Evolutionary conservation across 2,888 invertebrate species (phyloP), one percentile per base, ranked within the genome.

Genomic region (Limnephilus auricula): DNA sequence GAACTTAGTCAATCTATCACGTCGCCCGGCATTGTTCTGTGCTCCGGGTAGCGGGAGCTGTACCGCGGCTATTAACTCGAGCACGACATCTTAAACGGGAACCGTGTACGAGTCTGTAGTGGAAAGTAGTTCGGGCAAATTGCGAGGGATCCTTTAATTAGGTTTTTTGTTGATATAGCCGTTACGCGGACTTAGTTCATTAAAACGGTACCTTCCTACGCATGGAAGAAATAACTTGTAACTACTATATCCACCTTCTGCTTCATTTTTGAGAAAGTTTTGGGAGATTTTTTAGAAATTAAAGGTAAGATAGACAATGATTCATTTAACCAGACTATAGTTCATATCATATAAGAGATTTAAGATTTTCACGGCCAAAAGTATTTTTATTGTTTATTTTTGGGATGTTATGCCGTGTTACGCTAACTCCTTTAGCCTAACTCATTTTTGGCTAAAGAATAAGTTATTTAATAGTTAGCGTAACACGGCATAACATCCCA

Each of bases 1-100:
- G 86, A 86, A 86, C 86, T 86, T 86, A 86, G 86, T 86, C 86
- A 86, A 86, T 86, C 86, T 65, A 86, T 86, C 86, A 86, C 86
- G 86, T n/a, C n/a, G 84, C 30, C 31, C 31, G 86, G 50, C 86
- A 86, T 86, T 86, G 86, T 86, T 86, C 86, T 34, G 50, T 31
- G 86, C 86, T 34, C 31, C 86, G 31, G 31, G 86, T 84, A 32
- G n/a, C 12, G 10, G 84, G 34, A 31, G 65, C 86, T 65, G 86
- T 65, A 65, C 86, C 50, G 86, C 86, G 86, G 50, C 86, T 86
- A 86, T 86, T 86, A 86, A 86, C 86, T 40, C n/a, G 86, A 86
- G 32, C 86, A 86, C 65, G 86, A 86, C 86, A 65, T 86, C 86
- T 86, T 86, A 65, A 86, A 86, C 65, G 45, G 86, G 31, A 86